Percentiles rank a stretch among this genome's conserved stretches.
Conservation (phyloP, 1,140 invertebrate species). For the Drosophila kanapiae region DNA sequence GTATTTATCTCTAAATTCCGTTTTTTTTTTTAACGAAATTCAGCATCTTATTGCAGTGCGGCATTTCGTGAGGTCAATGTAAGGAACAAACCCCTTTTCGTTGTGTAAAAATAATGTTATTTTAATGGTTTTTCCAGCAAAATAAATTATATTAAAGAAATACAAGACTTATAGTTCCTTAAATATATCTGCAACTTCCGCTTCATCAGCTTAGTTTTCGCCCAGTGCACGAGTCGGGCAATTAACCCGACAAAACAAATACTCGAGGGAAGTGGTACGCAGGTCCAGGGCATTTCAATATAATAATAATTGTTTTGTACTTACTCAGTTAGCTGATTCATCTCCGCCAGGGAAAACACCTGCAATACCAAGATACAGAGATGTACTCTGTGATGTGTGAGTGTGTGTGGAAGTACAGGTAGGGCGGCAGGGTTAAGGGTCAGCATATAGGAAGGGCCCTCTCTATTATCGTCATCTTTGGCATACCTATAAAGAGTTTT, state of each 20-base stretch:
- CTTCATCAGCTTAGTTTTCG: not conserved
- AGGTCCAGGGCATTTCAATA: constrained; percentile 23
- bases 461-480: constrained; percentile 31
- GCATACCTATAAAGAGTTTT: constrained; percentile 33
- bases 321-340: constrained; percentile 41
- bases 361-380: constrained; percentile 17
- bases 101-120: too few species aligned
- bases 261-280: not conserved
- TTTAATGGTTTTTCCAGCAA: too few species aligned
- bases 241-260: constrained; percentile 16
- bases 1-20: too few species aligned
- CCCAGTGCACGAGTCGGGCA: constrained; percentile 12
- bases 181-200: not conserved
- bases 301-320: constrained; percentile 36
- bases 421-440: constrained; percentile 14
- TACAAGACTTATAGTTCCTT: not conserved
- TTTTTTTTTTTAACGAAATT: too few species aligned
- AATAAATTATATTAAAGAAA: not conserved
- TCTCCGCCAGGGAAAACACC: constrained; percentile 43
- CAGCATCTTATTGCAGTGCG: too few species aligned
- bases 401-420: constrained; percentile 6
- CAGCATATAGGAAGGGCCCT: constrained; percentile 2
- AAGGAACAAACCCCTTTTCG: too few species aligned
- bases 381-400: not conserved
- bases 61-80: too few species aligned